phyloP scores from a whole-genome alignment of 2,113 vertebrate genomes.

The Oncorhynchus nerka region DNA sequence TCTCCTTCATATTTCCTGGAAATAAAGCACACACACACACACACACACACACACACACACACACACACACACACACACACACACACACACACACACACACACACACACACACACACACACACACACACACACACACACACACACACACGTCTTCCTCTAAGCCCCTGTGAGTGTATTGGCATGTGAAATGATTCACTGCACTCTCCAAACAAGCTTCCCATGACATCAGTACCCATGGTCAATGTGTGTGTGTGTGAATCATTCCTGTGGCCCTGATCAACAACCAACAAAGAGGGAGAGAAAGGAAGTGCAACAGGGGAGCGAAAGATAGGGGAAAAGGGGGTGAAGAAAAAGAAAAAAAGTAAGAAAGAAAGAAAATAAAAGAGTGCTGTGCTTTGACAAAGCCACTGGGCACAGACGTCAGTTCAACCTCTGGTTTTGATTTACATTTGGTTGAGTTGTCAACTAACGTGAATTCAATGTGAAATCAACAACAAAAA shows the following conservation, averaged over 20 bases:
- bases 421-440: no score
- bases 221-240: background rate
- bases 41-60: background rate
- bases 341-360: background rate
- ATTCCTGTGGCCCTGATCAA: background rate
- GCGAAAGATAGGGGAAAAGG: background rate
- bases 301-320: background rate
- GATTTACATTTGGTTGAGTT: no score
- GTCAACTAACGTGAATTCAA: no score
- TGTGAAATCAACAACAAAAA: background rate
- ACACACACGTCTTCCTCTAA: background rate
- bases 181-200: slow-evolving; percentile 12
- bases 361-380: background rate
- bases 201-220: slow-evolving; percentile 8
- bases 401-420: no score
- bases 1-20: slow-evolving; percentile 30
- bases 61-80: slow-evolving; percentile 10
- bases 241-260: background rate
- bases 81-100: background rate
- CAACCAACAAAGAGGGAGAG: background rate
- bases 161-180: slow-evolving; percentile 8
- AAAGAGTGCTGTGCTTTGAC: background rate
- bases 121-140: slow-evolving; percentile 6
- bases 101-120: background rate
- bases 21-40: background rate